Conservation (phyloP, 2,888 invertebrate genomes). For the Leptinotarsa rubiginosa region DNA sequence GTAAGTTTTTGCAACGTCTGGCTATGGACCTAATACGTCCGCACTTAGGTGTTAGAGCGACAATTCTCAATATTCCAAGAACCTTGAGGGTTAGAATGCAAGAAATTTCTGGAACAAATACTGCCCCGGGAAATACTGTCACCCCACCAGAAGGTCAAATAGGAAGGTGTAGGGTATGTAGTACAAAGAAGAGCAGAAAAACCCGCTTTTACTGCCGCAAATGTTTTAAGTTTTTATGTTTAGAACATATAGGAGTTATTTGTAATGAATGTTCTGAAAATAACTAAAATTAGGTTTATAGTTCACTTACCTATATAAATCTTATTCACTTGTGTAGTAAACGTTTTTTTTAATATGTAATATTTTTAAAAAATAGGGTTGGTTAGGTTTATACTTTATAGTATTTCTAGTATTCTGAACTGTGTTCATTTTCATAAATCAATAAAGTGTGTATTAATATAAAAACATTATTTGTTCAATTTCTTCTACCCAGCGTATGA, state of each 20-base stretch:
- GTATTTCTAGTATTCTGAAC: conserved; percentile 23
- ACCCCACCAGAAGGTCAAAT: conserved; percentile 26
- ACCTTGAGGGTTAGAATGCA: conserved; percentile 29
- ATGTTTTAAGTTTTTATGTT: conserved; percentile 34
- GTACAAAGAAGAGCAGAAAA: conserved; percentile 27
- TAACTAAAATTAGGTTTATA: conserved; percentile 14
- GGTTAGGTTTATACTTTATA: conserved; percentile 18
- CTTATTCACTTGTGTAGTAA: conserved; percentile 28
- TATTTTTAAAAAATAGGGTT: conserved; percentile 14
- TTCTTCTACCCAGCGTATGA: conserved; percentile 22
- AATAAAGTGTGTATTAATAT: conserved; percentile 25
- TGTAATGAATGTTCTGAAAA: conserved; percentile 26
- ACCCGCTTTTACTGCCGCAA: conserved; percentile 33
- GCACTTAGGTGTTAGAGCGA: conserved; percentile 29
- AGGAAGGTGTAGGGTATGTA: conserved; percentile 32
- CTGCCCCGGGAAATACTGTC: conserved; percentile 17
- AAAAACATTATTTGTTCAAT: conserved; percentile 24
- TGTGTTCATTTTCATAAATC: conserved; percentile 25
- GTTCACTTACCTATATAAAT: conserved; percentile 12
- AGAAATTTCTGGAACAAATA: conserved; percentile 28
- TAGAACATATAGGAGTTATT: conserved; percentile 32
- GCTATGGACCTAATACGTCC: conserved; percentile 30
- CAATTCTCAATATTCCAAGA: conserved; percentile 27
- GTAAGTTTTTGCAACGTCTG: conserved; percentile 31
- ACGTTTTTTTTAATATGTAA: conserved; percentile 21